These are phyloP conservation scores for Falcunculus frontatus DNA, from an alignment of 2,113 vertebrate genomes.

Conservation along the genomic window DNA sequence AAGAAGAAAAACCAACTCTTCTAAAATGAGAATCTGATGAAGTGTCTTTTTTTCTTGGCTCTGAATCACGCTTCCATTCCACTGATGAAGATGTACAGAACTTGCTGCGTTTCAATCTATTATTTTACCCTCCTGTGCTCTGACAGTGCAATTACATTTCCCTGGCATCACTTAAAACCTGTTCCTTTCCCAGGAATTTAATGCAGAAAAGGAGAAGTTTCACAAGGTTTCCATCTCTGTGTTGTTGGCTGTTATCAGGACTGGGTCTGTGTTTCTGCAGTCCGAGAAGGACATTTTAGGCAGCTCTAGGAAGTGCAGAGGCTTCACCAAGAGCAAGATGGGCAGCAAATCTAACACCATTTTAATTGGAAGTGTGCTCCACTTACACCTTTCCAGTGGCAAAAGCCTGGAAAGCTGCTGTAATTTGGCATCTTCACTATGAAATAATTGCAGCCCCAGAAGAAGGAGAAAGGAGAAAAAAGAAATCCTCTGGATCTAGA, in stretches of 20 bases:
- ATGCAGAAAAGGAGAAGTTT: not conserved
- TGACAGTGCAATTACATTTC: slow-evolving; percentile 48
- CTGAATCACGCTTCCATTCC: slow-evolving; percentile 28
- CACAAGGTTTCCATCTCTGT: not conserved
- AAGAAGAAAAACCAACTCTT: slow-evolving; percentile 34
- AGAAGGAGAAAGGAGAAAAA: not conserved
- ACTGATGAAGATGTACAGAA: slow-evolving; percentile 49
- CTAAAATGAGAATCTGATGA: slow-evolving; percentile 40
- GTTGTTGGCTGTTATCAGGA: not conserved
- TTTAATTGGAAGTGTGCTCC: not conserved
- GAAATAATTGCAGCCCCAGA: not conserved
- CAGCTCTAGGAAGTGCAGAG: not conserved
- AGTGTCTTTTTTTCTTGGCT: slow-evolving; percentile 46
- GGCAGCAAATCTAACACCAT: not conserved
- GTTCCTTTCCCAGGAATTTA: not conserved
- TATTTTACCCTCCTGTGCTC: slow-evolving; percentile 8
- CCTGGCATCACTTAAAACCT: slow-evolving; percentile 24
- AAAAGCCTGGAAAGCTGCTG: not conserved
- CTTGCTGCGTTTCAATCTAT: slow-evolving; percentile 40
- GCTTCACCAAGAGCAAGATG: not conserved
- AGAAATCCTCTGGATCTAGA: not conserved
- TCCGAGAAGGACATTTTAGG: not conserved
- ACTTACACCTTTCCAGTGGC: not conserved
- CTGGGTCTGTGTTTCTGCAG: not conserved
- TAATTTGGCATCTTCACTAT: not conserved